Evolutionary conservation across 2,113 vertebrate species (phyloP), one percentile per base, ranked within the genome.

Genomic region (Antechinus flavipes): DNA sequence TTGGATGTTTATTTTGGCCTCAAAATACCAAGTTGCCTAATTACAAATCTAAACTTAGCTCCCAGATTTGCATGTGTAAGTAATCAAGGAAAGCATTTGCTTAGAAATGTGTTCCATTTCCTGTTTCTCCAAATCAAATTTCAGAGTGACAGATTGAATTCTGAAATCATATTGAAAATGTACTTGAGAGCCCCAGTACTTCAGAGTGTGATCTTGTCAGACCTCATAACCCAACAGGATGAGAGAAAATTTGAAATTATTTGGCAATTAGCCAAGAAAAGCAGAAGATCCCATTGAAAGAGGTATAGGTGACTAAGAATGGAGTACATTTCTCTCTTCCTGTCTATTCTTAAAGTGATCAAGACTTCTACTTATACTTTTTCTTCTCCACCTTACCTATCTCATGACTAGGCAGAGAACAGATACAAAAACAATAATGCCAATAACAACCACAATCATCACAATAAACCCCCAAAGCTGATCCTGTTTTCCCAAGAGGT

Each of bases 41-140:
- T 98, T 97, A 95, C 61, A 96, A 90, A 93, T 97, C 98, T 97
- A 98, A 97, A 97, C 93, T 97, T 97, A 97, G 96, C 54, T 25
- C 35, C 16, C 95, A 93, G 91, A 98, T 97, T 97, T 97, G 96
- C 98, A 98, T 97, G 93, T 97, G 96, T 94, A 97, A 98, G 96
- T 93, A 97, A 98, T 97, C 95, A 97, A 95, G n/a, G 94, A 97
- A 84, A 97, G 93, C 94, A 97, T 97, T 97, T 97, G 93, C 96
- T 97, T 95, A 97, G 94, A 97, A 97, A 97, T 97, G 97, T 97
- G 97, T 97, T 97, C 97, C 97, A 97, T 97, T 97, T 98, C 98
- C 95, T 96, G 93, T 95, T 97, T 95, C 93, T 97, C 68, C 95
- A 97, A 97, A 98, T 97, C 95, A 96, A 95, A 97, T 95, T 90